A percentile compares a stretch with the other conserved stretches of the same genome.
These are phyloP conservation scores for Mycalesis mineus DNA, from an alignment of 2,888 invertebrate genomes.

Conservation along the genomic window DNA sequence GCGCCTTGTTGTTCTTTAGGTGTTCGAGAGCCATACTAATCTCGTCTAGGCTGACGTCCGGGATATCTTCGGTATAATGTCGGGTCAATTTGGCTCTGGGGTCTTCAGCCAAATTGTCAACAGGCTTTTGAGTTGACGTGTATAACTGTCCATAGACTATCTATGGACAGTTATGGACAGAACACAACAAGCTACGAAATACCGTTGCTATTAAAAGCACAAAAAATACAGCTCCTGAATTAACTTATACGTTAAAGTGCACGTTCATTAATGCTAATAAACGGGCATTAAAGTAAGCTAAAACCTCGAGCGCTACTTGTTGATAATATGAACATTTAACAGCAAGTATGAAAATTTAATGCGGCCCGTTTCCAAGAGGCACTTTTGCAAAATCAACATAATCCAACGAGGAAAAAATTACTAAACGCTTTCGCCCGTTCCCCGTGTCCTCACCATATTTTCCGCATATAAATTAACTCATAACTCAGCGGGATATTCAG, in stretches of 20 bases:
- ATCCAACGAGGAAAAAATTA: constrained; percentile 33
- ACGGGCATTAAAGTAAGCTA: not conserved
- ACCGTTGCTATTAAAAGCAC: too few relatives aligned
- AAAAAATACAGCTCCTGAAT: not conserved
- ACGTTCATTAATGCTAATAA: constrained; percentile 2
- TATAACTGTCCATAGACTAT: too few relatives aligned
- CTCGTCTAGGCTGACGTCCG: too few relatives aligned
- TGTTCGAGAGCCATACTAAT: too few relatives aligned
- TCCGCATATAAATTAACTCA: constrained; percentile 58
- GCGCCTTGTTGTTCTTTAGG: too few relatives aligned
- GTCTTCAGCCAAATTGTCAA: too few relatives aligned
- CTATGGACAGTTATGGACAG: too few relatives aligned
- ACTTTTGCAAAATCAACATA: constrained; percentile 31
- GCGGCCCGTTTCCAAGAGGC: constrained; percentile 19
- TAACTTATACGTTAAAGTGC: not conserved
- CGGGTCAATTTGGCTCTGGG: too few relatives aligned
- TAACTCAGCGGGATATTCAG: constrained; percentile 52
- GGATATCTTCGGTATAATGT: too few relatives aligned
- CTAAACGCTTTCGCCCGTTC: constrained; percentile 31
- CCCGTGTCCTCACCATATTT: constrained; percentile 44
- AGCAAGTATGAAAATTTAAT: constrained; percentile 19
- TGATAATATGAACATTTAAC: constrained; percentile 10
- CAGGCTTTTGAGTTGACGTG: too few relatives aligned
- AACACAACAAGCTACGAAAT: too few relatives aligned
- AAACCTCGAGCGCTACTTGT: constrained; percentile 5